These are phyloP conservation scores for Habrosyne pyritoides DNA, from an alignment of 2,888 invertebrate genomes.

Conservation along the genomic window DNA sequence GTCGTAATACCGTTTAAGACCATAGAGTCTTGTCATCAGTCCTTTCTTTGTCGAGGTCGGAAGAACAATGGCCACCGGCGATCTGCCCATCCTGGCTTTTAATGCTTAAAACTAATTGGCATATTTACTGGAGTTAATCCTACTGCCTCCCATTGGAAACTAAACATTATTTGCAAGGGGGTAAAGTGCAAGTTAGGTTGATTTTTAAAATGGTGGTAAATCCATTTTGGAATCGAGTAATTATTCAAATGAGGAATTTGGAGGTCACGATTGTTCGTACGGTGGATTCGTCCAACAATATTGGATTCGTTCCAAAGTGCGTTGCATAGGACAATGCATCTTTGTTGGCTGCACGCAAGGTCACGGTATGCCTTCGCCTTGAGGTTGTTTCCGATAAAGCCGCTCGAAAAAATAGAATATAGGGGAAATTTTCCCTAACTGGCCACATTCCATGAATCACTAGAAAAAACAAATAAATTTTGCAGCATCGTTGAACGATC, in stretches of 20 bases:
- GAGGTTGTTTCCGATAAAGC: constrained; percentile 55
- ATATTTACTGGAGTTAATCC: constrained; percentile 47
- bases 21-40: constrained; percentile 62
- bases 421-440: constrained; percentile 13
- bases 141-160: constrained; percentile 19
- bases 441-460: not conserved
- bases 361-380: constrained; percentile 63
- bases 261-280: constrained; percentile 71
- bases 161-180: constrained; percentile 12
- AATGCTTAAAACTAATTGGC: constrained; percentile 62
- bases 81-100: constrained; percentile 68
- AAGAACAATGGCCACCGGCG: constrained; percentile 60
- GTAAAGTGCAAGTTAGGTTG: constrained; percentile 25
- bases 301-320: constrained; percentile 80
- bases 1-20: constrained; percentile 25
- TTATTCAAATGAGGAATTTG: constrained; percentile 80
- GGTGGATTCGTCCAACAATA: constrained; percentile 59
- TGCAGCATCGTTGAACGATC: too few relatives aligned
- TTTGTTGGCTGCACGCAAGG: constrained; percentile 70
- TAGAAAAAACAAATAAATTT: too few relatives aligned
- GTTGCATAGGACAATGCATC: constrained; percentile 74
- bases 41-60: constrained; percentile 76
- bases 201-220: constrained; percentile 26
- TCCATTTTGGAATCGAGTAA: constrained; percentile 33
- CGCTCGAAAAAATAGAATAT: constrained; percentile 40